These are phyloP conservation scores for Taurulus bubalis DNA, from an alignment of 2,113 vertebrate species.

Conservation along the genomic window DNA sequence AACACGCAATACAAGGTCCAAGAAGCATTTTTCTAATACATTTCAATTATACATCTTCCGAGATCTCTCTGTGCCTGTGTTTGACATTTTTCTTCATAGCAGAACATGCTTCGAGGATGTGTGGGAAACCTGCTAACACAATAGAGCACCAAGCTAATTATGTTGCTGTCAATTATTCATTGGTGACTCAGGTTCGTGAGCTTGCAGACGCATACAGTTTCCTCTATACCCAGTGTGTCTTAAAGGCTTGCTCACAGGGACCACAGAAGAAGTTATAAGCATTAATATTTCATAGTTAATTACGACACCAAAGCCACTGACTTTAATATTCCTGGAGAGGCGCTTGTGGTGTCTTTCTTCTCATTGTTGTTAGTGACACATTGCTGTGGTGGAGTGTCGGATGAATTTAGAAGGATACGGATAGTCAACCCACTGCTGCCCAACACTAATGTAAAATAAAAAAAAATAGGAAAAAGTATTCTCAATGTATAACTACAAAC, in stretches of 20 bases:
- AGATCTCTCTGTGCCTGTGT: slow-evolving; percentile 47
- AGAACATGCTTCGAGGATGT: slow-evolving; percentile 67
- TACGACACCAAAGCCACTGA: slow-evolving; percentile 75
- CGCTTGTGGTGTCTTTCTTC: slow-evolving; percentile 34
- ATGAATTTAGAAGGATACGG: slow-evolving; percentile 60
- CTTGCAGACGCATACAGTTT: slow-evolving; percentile 62
- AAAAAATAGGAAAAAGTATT: neutral
- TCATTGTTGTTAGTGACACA: slow-evolving; percentile 66
- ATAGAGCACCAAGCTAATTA: slow-evolving; percentile 77
- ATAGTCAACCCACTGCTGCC: slow-evolving; percentile 18
- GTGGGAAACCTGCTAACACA: slow-evolving; percentile 71
- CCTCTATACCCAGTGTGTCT: slow-evolving; percentile 58
- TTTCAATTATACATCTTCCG: slow-evolving; percentile 67
- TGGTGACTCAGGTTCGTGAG: slow-evolving; percentile 66
- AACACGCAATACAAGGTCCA: slow-evolving; percentile 47
- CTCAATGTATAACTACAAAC: neutral
- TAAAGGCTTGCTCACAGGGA: slow-evolving; percentile 64
- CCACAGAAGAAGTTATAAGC: slow-evolving; percentile 74
- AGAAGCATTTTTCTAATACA: slow-evolving; percentile 33
- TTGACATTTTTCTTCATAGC: slow-evolving; percentile 64
- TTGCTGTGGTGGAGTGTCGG: slow-evolving; percentile 42
- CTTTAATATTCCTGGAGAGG: slow-evolving; percentile 76
- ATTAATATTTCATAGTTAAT: slow-evolving; percentile 86
- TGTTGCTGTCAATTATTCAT: slow-evolving; percentile 83
- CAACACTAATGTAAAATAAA: neutral